Conservation (phyloP, 2,888 invertebrate genomes). For the Conus canariensis region DNA sequence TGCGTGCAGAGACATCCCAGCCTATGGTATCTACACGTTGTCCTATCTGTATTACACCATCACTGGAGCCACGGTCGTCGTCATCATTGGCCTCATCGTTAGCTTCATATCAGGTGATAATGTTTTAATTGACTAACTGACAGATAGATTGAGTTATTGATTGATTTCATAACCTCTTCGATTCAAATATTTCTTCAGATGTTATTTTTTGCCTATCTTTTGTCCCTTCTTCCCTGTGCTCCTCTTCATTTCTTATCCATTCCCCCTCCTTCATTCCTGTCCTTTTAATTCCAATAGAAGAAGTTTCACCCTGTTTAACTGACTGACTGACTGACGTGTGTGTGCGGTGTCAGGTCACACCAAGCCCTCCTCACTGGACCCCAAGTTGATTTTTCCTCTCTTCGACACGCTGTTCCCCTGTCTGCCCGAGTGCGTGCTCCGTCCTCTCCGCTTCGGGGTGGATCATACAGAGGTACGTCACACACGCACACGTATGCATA, state of each 20-base stretch:
- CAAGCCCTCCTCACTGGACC: constrained; percentile 61
- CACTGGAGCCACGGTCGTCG: constrained; percentile 53
- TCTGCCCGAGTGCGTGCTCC: constrained; percentile 63
- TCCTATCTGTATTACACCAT: constrained; percentile 62
- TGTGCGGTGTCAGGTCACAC: constrained; percentile 56
- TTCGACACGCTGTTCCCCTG: constrained; percentile 69
- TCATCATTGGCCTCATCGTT: constrained; percentile 54
- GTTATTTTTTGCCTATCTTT: neutral
- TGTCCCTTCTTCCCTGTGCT: neutral
- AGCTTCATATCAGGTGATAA: constrained; percentile 56
- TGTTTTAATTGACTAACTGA: neutral
- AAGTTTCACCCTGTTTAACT: too few relatives aligned
- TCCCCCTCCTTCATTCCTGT: neutral
- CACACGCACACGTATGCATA: neutral
- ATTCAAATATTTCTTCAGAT: too few relatives aligned
- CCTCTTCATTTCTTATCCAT: neutral
- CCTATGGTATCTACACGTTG: constrained; percentile 53
- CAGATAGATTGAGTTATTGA: too few relatives aligned
- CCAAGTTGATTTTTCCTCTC: constrained; percentile 66
- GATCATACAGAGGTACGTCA: constrained; percentile 56
- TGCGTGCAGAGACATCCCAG: constrained; percentile 35
- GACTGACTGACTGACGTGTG: too few relatives aligned
- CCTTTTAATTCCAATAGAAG: too few relatives aligned
- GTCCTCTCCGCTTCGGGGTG: constrained; percentile 67
- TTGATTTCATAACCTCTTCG: neutral